Percentiles rank a stretch among this genome's conserved stretches.
Conservation (phyloP, 1,140 invertebrate species). For the Hormaphis cornu region DNA sequence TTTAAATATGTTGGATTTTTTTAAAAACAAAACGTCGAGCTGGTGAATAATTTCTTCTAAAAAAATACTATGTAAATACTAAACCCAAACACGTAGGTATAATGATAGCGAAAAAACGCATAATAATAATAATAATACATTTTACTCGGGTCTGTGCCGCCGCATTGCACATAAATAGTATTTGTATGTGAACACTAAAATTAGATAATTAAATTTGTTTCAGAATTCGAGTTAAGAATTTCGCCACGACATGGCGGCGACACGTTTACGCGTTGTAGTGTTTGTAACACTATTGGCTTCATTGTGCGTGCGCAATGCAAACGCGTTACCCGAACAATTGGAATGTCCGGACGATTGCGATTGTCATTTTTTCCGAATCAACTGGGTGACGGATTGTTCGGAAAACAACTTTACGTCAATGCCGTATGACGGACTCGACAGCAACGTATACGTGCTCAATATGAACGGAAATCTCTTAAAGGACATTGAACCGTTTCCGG, state of each 20-base stretch:
- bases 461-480: slow-evolving; percentile 60
- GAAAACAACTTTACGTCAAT: slow-evolving; percentile 62
- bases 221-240: not conserved
- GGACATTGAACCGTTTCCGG: slow-evolving; percentile 50
- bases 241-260: not conserved
- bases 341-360: slow-evolving; percentile 63
- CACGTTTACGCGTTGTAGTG: slow-evolving; percentile 10
- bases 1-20: too few relatives aligned
- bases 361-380: slow-evolving; percentile 64
- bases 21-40: too few relatives aligned
- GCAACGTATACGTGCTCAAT: slow-evolving; percentile 59
- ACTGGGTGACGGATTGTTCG: slow-evolving; percentile 67
- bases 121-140: too few relatives aligned
- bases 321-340: slow-evolving; percentile 41
- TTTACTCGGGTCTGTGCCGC: too few relatives aligned
- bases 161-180: too few relatives aligned
- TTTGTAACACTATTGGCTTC: not conserved
- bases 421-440: slow-evolving; percentile 52
- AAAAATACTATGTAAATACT: too few relatives aligned
- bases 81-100: too few relatives aligned
- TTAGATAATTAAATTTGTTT: not conserved
- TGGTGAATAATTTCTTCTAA: too few relatives aligned
- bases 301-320: not conserved
- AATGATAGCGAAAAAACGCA: too few relatives aligned
- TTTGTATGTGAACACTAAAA: not conserved